These are phyloP conservation scores for Microplitis manilae DNA, from an alignment of 2,888 invertebrate species.

Conservation along the genomic window DNA sequence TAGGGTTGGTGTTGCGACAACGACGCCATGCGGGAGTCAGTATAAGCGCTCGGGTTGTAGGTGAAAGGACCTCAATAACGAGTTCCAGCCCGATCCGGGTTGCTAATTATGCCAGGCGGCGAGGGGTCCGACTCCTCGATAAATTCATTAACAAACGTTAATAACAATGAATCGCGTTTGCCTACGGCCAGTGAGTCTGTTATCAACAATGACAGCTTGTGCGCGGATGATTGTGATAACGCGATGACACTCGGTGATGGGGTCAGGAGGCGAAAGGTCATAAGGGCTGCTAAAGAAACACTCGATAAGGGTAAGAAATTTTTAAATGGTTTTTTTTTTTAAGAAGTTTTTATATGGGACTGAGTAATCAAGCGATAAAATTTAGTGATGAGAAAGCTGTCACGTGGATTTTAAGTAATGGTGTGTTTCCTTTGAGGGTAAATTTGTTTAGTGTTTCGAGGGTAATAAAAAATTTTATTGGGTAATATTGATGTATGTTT, in stretches of 20 bases:
- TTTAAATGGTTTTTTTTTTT: background rate
- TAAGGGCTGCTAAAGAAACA: constrained; percentile 75
- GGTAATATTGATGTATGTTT: background rate
- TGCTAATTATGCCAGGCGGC: constrained; percentile 68
- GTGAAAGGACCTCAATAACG: constrained; percentile 61
- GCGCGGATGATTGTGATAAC: constrained; percentile 53
- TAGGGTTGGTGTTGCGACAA: constrained; percentile 38
- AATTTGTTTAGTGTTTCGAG: background rate
- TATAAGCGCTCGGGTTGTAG: constrained; percentile 67
- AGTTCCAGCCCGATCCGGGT: constrained; percentile 59
- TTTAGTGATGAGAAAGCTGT: too few species aligned
- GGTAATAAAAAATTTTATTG: background rate
- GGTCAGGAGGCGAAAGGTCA: constrained; percentile 74
- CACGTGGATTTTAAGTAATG: background rate
- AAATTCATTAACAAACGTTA: constrained; percentile 52
- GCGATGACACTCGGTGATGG: constrained; percentile 63
- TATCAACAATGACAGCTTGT: constrained; percentile 36
- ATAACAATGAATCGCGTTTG: background rate
- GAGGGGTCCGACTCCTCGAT: constrained; percentile 67
- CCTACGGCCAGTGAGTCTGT: constrained; percentile 29
- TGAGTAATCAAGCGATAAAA: too few species aligned
- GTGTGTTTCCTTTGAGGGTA: background rate
- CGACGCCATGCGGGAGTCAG: constrained; percentile 60
- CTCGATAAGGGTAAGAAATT: constrained; percentile 74
- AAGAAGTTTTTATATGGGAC: background rate